Evolutionary conservation across 2,113 vertebrate genomes (phyloP).

Genomic region (Reinhardtius hippoglossoides): DNA sequence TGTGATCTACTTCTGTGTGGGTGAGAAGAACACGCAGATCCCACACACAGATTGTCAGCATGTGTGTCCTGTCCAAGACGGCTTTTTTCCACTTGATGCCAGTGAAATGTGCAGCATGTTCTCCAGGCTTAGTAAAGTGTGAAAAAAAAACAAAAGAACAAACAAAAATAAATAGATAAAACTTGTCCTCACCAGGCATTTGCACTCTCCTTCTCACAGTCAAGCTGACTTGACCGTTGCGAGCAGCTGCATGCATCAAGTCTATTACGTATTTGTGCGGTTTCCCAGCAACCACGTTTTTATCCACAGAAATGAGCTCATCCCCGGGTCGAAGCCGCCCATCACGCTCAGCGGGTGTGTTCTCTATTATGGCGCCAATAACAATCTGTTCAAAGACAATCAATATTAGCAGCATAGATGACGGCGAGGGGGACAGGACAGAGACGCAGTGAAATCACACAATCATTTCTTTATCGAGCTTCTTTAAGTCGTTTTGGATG

Average conservation of each 20-base stretch:
- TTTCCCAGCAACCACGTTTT: constrained; percentile 96
- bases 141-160: constrained; percentile 5
- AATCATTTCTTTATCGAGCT: constrained; percentile 8
- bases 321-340: constrained; percentile 96
- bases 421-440: constrained; percentile 39
- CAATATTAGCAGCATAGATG: constrained; percentile 70
- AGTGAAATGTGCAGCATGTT: constrained; percentile 42
- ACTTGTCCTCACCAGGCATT: constrained; percentile 84
- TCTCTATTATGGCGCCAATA: constrained; percentile 97
- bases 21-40: constrained; percentile 33
- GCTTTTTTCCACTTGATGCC: constrained; percentile 26
- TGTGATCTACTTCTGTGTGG: constrained; percentile 8
- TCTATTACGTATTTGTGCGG: constrained; percentile 98
- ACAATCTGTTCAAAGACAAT: constrained; percentile 89
- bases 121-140: neutral
- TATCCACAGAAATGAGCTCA: constrained; percentile 97
- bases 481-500: constrained; percentile 22
- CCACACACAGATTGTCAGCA: constrained; percentile 31
- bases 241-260: constrained; percentile 97
- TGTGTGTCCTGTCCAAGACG: constrained; percentile 30
- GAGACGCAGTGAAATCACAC: constrained; percentile 5
- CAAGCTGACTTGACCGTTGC: constrained; percentile 96
- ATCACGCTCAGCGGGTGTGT: constrained; percentile 97
- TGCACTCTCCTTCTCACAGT: constrained; percentile 96
- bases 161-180: neutral